Conservation (phyloP, 2,797 vertebrate genomes). For the Xenentodon cancila region DNA sequence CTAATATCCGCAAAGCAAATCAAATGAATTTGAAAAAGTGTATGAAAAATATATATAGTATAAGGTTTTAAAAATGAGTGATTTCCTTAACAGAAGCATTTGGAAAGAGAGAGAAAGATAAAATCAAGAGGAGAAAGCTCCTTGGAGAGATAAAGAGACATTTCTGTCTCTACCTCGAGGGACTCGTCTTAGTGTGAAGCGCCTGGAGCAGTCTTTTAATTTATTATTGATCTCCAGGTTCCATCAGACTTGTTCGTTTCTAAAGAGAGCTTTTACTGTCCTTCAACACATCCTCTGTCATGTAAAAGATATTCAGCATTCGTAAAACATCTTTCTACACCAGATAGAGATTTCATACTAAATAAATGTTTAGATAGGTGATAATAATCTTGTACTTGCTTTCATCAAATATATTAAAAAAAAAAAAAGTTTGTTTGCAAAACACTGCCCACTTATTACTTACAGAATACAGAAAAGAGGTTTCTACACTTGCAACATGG, state of each 20-base stretch:
- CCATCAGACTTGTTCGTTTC: slow-evolving; percentile 49
- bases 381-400: slow-evolving; percentile 13
- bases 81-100: too few relatives aligned
- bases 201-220: slow-evolving; percentile 63
- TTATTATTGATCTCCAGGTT: slow-evolving; percentile 75
- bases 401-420: slow-evolving; percentile 33
- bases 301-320: slow-evolving; percentile 38
- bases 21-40: too few relatives aligned
- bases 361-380: slow-evolving; percentile 46
- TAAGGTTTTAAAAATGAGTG: too few relatives aligned
- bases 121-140: slow-evolving; percentile 28
- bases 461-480: neutral
- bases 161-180: slow-evolving; percentile 43
- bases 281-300: slow-evolving; percentile 55
- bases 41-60: too few relatives aligned
- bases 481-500: neutral
- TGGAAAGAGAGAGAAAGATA: neutral
- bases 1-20: too few relatives aligned
- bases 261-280: slow-evolving; percentile 54
- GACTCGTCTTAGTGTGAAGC: slow-evolving; percentile 58
- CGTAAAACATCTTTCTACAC: neutral
- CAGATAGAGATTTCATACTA: slow-evolving; percentile 12
- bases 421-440: slow-evolving; percentile 9
- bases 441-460: slow-evolving; percentile 18
- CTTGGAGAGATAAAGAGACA: slow-evolving; percentile 57